phyloP scores from a whole-genome alignment of 2,797 vertebrate species.

The Rallus crepitans region DNA sequence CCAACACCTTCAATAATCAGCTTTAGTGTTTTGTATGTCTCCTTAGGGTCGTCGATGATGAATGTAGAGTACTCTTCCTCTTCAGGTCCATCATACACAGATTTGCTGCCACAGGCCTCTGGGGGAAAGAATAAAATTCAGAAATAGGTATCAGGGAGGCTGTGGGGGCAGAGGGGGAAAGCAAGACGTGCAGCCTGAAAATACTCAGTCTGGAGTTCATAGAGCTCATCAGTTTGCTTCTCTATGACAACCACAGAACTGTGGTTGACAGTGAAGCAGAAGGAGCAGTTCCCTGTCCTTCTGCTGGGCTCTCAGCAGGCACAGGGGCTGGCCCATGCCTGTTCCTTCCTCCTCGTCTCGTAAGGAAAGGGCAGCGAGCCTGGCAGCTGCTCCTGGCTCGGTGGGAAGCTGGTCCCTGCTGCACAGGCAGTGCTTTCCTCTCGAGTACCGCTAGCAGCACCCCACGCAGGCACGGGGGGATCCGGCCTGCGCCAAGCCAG shows the following conservation, averaged over 20 bases:
- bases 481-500: not conserved
- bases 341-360: accelerated
- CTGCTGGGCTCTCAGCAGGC: not conserved
- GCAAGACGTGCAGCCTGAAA: not conserved
- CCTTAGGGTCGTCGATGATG: slow-evolving; percentile 95
- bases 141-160: not conserved
- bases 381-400: not conserved
- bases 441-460: not conserved
- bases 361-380: not conserved
- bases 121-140: not conserved
- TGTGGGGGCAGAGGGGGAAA: not conserved
- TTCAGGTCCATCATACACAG: slow-evolving; percentile 95
- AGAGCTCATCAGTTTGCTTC: not conserved
- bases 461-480: not conserved
- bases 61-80: slow-evolving; percentile 97
- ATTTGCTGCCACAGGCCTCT: slow-evolving; percentile 98
- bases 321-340: not conserved
- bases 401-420: not conserved
- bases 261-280: not conserved
- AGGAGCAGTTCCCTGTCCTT: not conserved
- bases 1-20: slow-evolving; percentile 88
- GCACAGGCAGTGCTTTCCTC: not conserved
- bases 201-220: not conserved
- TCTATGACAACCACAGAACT: not conserved
- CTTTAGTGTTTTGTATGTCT: slow-evolving; percentile 95